These are phyloP conservation scores for Pyrochroa serraticornis DNA, from an alignment of 2,888 invertebrate genomes.

Conservation along the genomic window DNA sequence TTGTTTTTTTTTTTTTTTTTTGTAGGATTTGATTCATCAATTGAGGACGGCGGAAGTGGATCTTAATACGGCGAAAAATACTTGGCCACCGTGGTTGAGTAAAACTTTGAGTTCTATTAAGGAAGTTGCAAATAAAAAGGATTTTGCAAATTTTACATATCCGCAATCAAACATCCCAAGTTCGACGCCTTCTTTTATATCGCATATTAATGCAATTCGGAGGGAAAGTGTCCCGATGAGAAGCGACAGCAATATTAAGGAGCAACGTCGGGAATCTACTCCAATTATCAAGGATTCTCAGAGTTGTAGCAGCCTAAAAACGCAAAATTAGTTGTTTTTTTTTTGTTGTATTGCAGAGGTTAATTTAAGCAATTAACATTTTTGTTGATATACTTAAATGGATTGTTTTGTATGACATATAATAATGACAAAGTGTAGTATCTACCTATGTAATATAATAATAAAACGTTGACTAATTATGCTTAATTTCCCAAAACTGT, in stretches of 20 bases:
- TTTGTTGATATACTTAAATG: too few species aligned
- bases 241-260: slow-evolving; percentile 39
- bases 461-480: too few species aligned
- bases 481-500: too few species aligned
- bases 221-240: slow-evolving; percentile 60
- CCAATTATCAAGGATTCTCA: slow-evolving; percentile 57
- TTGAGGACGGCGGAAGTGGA: slow-evolving; percentile 82
- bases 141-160: slow-evolving; percentile 52
- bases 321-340: slow-evolving; percentile 41
- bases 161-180: slow-evolving; percentile 39
- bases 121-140: slow-evolving; percentile 71
- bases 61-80: slow-evolving; percentile 70
- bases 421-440: too few species aligned
- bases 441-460: too few species aligned
- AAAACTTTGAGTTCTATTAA: slow-evolving; percentile 85
- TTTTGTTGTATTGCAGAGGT: background rate
- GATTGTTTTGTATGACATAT: too few species aligned
- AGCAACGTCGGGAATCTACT: slow-evolving; percentile 52
- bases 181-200: slow-evolving; percentile 53
- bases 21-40: slow-evolving; percentile 87
- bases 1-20: slow-evolving; percentile 29
- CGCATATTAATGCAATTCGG: slow-evolving; percentile 55
- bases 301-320: slow-evolving; percentile 56
- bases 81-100: slow-evolving; percentile 93
- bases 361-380: too few species aligned